Evolutionary conservation across 2,113 vertebrate species (phyloP).

Genomic region (Argyrosomus japonicus): DNA sequence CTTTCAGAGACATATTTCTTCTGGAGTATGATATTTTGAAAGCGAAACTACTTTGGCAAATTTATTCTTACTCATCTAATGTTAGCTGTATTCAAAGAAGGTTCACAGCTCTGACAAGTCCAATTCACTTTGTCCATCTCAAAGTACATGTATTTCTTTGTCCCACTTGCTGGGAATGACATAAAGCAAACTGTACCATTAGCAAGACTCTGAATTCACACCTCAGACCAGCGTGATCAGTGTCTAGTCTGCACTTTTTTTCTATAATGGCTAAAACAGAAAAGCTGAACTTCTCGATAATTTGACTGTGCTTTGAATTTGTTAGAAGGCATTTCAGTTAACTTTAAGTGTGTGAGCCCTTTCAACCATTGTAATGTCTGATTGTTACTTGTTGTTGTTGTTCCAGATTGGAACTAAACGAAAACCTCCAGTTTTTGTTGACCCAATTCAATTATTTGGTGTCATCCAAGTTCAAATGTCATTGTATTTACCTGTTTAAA

Average conservation of each 20-base stretch:
- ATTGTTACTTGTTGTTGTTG: slow-evolving; percentile 4
- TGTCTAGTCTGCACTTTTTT: too few species aligned
- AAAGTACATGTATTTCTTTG: neutral
- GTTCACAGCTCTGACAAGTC: slow-evolving; percentile 22
- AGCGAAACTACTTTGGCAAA: slow-evolving; percentile 26
- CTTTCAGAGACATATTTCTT: slow-evolving; percentile 37
- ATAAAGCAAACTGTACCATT: neutral
- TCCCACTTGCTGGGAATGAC: neutral
- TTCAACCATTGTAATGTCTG: neutral
- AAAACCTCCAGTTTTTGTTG: neutral
- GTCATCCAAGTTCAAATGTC: neutral
- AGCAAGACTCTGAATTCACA: neutral
- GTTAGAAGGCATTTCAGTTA: neutral
- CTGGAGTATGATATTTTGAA: slow-evolving; percentile 38
- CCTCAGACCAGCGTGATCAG: neutral
- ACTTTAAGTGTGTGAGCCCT: neutral
- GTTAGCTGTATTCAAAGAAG: slow-evolving; percentile 18
- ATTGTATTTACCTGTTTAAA: neutral
- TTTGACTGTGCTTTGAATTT: slow-evolving; percentile 3
- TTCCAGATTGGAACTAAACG: slow-evolving; percentile 4
- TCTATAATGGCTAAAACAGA: slow-evolving; percentile 1
- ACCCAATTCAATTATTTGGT: neutral
- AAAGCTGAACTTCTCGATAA: neutral
- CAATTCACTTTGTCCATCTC: slow-evolving; percentile 19
- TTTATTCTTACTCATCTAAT: slow-evolving; percentile 23